Base-by-base conservation (phyloP, 1,140 invertebrate genomes). In the Euwallacea similis region DNA sequence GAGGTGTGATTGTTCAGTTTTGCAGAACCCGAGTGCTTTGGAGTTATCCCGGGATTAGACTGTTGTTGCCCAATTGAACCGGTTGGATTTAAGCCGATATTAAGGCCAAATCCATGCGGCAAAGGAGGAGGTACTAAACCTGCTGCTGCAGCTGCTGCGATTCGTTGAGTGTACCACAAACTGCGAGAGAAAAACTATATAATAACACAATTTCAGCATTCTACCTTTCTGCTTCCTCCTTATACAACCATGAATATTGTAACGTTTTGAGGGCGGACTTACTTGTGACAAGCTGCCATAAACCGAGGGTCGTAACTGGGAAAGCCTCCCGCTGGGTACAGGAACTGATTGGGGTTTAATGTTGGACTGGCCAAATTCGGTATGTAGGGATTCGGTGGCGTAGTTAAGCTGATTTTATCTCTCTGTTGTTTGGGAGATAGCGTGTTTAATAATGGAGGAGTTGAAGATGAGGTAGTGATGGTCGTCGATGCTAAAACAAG, bases 361-460 rank as follows among this genome's bases (percentile, higher is more conserved):
- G 84, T 86, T 1, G 83, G 83, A 1, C 84, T 85, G 0, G 76
- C 61, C 60, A 82, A 68, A 66, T 82, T 82, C n/a, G 85, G 85
- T 42, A 86, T 83, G 65, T 86, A 87, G 0, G 86, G 86, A 75
- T 85, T 86, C 0, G 85, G 70, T n/a, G 79, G 79, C 0, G 80
- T 81, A 44, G 75, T 80, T 43, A 81, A 73, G 66, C 74, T 81
- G 6, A 74, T 72, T 66, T 80, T 81, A 41, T 79, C 78, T 9
- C 77, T 44, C 66, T 79, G 76, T 10, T 16, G 67, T 64, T 77
- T 77, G n/a, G 75, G 74, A 7, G 73, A 74, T 8, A 69, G 64
- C 2, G 72, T 71, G 4, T 61, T 61, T n/a, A 66, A 16, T 15
- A 58, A 69, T 13, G 65, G n/a, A n/a, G 54, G 66, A 43, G 7